phyloP scores from a whole-genome alignment of 1,140 invertebrate species.

The Drosophila nigrodunni region DNA sequence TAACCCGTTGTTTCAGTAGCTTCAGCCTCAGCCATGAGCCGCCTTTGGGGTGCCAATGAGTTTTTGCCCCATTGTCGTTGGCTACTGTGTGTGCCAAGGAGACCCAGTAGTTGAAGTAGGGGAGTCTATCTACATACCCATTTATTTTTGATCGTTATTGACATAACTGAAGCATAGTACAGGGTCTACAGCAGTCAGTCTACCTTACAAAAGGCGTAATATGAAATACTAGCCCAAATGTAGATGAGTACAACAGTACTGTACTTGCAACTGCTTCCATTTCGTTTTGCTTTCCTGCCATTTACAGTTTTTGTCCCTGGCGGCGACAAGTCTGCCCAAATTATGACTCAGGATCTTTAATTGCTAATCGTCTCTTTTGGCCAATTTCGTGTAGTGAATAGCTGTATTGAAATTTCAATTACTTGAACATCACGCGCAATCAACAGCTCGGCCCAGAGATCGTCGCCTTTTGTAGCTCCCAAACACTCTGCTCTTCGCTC shows the following conservation, averaged over 20 bases:
- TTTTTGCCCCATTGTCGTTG: slow-evolving; percentile 39
- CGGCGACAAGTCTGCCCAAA: slow-evolving; percentile 70
- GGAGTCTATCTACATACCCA: background rate
- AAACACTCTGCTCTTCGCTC: slow-evolving; percentile 2
- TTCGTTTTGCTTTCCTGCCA: slow-evolving; percentile 14
- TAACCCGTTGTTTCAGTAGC: slow-evolving; percentile 9
- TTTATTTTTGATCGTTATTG: background rate
- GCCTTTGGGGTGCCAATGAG: slow-evolving; percentile 58
- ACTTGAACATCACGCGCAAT: slow-evolving; percentile 75
- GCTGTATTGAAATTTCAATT: slow-evolving; percentile 72
- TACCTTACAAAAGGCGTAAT: background rate
- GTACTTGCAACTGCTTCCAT: background rate
- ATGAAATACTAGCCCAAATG: slow-evolving; percentile 51
- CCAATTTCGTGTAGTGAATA: slow-evolving; percentile 52
- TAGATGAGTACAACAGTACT: slow-evolving; percentile 10
- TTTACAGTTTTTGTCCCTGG: slow-evolving; percentile 12
- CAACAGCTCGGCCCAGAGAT: slow-evolving; percentile 53
- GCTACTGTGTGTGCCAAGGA: slow-evolving; percentile 54
- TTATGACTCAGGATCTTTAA: slow-evolving; percentile 65
- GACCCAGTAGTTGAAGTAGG: background rate
- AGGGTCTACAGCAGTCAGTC: no score
- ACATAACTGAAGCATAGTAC: no score
- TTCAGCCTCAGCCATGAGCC: slow-evolving; percentile 11
- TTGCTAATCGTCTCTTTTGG: slow-evolving; percentile 45
- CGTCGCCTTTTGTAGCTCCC: slow-evolving; percentile 14